These are phyloP conservation scores for Aplochiton taeniatus DNA, from an alignment of 2,797 vertebrate species.

Conservation along the genomic window DNA sequence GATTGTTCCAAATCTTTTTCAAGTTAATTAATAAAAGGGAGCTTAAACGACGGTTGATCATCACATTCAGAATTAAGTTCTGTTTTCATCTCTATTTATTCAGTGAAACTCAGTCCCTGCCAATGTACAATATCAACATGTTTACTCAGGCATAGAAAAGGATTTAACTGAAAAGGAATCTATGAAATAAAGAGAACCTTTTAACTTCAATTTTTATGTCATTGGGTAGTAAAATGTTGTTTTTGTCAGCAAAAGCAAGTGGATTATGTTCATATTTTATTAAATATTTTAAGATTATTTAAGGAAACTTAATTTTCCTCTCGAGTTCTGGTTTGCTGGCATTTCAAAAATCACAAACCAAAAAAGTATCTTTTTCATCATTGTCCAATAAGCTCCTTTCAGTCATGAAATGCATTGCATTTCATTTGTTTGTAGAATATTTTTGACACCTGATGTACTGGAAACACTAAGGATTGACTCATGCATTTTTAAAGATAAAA, in stretches of 20 bases:
- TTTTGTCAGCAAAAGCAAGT: constrained; percentile 87
- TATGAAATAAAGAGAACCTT: constrained; percentile 67
- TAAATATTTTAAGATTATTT: constrained; percentile 70
- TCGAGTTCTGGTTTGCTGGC: constrained; percentile 85
- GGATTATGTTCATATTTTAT: constrained; percentile 71
- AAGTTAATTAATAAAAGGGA: constrained; percentile 61
- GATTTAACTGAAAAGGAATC: constrained; percentile 85
- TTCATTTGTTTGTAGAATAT: constrained; percentile 85
- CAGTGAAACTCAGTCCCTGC: constrained; percentile 63
- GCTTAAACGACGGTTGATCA: constrained; percentile 40
- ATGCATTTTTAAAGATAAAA: constrained; percentile 73
- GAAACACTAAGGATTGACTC: constrained; percentile 70
- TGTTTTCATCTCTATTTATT: constrained; percentile 37
- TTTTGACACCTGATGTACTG: constrained; percentile 82
- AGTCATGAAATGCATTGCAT: constrained; percentile 80
- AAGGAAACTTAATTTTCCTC: constrained; percentile 77
- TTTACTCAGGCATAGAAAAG: constrained; percentile 91
- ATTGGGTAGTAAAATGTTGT: constrained; percentile 88
- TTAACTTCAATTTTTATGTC: constrained; percentile 87
- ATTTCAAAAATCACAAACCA: constrained; percentile 78
- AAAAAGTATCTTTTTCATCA: constrained; percentile 72
- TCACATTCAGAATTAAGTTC: constrained; percentile 28
- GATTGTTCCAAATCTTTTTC: constrained; percentile 74
- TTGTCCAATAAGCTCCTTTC: constrained; percentile 87
- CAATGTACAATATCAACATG: constrained; percentile 88